A percentile compares a stretch with the other conserved stretches of the same genome.
phyloP scores from a whole-genome alignment of 2,888 invertebrate genomes.

The Himalopsyche japonica region DNA sequence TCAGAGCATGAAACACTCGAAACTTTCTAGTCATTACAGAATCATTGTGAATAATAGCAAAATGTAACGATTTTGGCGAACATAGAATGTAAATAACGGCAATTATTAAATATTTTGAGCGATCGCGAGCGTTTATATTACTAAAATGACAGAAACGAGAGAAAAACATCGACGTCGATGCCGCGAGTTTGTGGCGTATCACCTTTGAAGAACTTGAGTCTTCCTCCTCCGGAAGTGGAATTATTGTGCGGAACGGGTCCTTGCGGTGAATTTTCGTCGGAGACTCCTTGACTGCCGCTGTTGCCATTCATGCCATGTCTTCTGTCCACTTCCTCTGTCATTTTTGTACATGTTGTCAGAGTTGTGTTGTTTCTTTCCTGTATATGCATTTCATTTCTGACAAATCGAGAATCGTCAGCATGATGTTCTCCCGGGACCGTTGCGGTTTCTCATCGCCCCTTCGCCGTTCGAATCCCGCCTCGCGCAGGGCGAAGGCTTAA shows the following conservation, averaged over 20 bases:
- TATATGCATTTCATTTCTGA: conserved; percentile 70
- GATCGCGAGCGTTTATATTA: neutral
- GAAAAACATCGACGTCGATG: neutral
- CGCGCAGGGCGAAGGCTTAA: conserved; percentile 7
- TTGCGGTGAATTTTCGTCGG: conserved; percentile 45
- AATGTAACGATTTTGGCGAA: neutral
- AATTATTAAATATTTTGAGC: neutral
- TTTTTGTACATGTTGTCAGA: conserved; percentile 68
- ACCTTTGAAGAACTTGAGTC: conserved; percentile 82
- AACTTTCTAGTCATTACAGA: conserved; percentile 36
- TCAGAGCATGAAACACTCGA: conserved; percentile 28
- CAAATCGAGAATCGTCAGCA: conserved; percentile 53
- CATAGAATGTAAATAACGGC: conserved; percentile 22
- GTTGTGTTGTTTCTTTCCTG: conserved; percentile 65
- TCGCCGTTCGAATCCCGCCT: conserved; percentile 5
- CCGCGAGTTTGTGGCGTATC: conserved; percentile 35
- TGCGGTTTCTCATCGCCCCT: conserved; percentile 24
- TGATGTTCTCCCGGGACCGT: conserved; percentile 50
- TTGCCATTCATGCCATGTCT: conserved; percentile 74
- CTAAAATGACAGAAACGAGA: neutral
- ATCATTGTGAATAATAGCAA: conserved; percentile 6
- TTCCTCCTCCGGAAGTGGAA: conserved; percentile 62
- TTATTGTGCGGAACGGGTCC: conserved; percentile 52
- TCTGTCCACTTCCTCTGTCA: conserved; percentile 63
- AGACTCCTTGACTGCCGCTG: conserved; percentile 62